Conservation (phyloP, 2,888 invertebrate genomes). For the Crioceris asparagi region DNA sequence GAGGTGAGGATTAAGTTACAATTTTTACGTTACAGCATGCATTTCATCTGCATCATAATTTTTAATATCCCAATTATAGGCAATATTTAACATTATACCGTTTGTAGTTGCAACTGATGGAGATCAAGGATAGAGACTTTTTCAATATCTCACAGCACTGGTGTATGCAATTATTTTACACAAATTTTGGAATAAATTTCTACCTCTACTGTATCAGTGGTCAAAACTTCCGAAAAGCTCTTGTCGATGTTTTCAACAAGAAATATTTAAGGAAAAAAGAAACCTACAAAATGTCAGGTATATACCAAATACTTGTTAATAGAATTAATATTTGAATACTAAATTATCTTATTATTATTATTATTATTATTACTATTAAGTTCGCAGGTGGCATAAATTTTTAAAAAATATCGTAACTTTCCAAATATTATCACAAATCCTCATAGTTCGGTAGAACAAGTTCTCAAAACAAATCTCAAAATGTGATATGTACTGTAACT, state of each 20-base stretch:
- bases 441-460: too few relatives aligned
- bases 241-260: conserved; percentile 19
- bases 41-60: background rate
- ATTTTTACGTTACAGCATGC: background rate
- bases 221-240: conserved; percentile 60
- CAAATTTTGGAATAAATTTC: conserved; percentile 78
- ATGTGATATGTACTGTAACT: too few relatives aligned
- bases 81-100: too few relatives aligned
- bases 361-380: too few relatives aligned
- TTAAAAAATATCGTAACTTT: too few relatives aligned
- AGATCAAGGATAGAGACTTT: conserved; percentile 38
- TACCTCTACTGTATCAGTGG: conserved; percentile 72
- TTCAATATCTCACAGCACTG: conserved; percentile 46
- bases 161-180: conserved; percentile 59
- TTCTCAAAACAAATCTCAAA: too few relatives aligned
- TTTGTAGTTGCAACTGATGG: conserved; percentile 36
- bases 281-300: conserved; percentile 19
- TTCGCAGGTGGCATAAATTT: too few relatives aligned
- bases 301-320: too few relatives aligned
- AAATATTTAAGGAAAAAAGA: conserved; percentile 10
- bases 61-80: background rate
- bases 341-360: too few relatives aligned
- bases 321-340: too few relatives aligned
- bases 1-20: conserved; percentile 14
- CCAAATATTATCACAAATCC: too few relatives aligned